Conservation (phyloP, 2,113 vertebrate genomes). For the Murina feae region DNA sequence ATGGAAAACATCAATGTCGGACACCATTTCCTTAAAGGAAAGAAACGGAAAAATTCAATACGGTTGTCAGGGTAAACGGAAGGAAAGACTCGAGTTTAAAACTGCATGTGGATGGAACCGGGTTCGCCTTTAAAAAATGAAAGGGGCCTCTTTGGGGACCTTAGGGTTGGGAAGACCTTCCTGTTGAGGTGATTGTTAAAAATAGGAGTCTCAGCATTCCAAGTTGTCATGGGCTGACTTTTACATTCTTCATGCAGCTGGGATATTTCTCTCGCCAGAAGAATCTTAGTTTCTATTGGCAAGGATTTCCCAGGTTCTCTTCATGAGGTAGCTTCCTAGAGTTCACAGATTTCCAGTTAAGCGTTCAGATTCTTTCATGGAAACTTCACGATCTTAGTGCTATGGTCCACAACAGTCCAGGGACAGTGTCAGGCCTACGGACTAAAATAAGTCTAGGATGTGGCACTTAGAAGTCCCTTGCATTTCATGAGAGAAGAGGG, state of each 20-base stretch:
- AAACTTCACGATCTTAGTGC: background rate
- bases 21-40: background rate
- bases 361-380: background rate
- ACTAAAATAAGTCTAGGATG: background rate
- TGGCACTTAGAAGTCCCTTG: background rate
- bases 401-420: background rate
- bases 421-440: background rate
- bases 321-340: constrained; percentile 14
- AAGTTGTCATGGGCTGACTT: background rate
- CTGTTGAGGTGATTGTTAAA: background rate
- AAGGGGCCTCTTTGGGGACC: background rate
- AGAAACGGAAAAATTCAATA: background rate
- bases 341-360: constrained; percentile 21
- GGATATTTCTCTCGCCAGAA: constrained; percentile 13
- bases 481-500: background rate
- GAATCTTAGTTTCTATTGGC: constrained; percentile 7
- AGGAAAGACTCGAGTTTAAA: constrained; percentile 25
- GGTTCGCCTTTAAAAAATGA: constrained; percentile 20
- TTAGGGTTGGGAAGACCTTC: background rate
- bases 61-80: background rate
- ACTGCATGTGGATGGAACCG: background rate
- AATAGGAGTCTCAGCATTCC: background rate
- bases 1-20: background rate
- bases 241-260: background rate
- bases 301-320: constrained; percentile 1